Evolutionary conservation across 1,140 invertebrate genomes (phyloP), one percentile per base, ranked within the genome.

Genomic region (Drosophila pruinosa): DNA sequence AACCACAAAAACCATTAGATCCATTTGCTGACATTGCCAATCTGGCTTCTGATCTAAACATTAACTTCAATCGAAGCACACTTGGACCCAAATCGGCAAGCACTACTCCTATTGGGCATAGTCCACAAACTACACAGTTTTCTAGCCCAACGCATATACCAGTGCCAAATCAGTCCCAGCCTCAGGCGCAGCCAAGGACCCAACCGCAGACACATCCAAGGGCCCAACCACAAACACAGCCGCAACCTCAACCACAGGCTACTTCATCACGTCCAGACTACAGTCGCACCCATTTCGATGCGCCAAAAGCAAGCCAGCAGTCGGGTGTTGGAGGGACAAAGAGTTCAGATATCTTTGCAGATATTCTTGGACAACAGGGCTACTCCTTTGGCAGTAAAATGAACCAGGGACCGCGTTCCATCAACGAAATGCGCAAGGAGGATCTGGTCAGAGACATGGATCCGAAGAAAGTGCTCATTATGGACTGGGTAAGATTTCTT

Each of bases 351-450:
- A 95, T 97, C 8, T 99, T 99, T 92, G 97, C 96, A 10, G 97
- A 99, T 92, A 92, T 99, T 7, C 92, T 99, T 0, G 97, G 97
- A 1, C 96, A 95, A 73, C 97, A 98, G 86, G 96, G 96, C 0
- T 98, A 98, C 78, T 95, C 95, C 53, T 97, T 97, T 91, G 94
- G 95, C 4, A 92, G 93, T 1, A 96, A 96, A 76, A 95, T 95
- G 58, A 94, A 96, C 54, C 91, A 94, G 39, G 95, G 95, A 10
- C 97, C 97, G 0, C 95, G 95, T 72, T 98, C 97, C 0, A 97
- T 99, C 65, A 98, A 97, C 89, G 96, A 96, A 74, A 97, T 99
- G 97, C 93, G 97, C 12, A 98, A 97, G 89, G 96, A 96, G 59
- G 96, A 98, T 77, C 92, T 97, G 68, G 95, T 94, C 0, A 96